These are phyloP conservation scores for Sebastes nivosus DNA, from an alignment of 2,797 vertebrate genomes.

Conservation along the genomic window DNA sequence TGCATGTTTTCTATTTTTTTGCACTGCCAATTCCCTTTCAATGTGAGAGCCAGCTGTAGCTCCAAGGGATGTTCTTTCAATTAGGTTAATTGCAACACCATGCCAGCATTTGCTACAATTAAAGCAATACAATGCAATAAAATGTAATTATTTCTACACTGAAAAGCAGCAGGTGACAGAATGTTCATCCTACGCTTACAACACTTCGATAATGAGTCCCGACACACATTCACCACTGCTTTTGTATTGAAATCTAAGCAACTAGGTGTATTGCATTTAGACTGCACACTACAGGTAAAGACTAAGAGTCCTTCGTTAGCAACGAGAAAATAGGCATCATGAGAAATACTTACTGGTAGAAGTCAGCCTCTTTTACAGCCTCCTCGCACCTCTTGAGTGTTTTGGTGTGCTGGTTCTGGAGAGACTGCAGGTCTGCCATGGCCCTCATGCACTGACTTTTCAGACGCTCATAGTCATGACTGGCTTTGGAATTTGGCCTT, in stretches of 20 bases:
- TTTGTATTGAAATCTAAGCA: neutral
- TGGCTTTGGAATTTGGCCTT: constrained; percentile 94
- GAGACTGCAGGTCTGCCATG: constrained; percentile 95
- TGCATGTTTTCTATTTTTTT: neutral
- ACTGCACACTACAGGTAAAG: neutral
- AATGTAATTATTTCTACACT: constrained; percentile 44
- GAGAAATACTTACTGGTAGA: constrained; percentile 92
- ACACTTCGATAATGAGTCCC: neutral
- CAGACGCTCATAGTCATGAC: constrained; percentile 95
- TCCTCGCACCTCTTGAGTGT: constrained; percentile 97
- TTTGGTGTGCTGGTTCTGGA: constrained; percentile 98
- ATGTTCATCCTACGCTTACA: neutral
- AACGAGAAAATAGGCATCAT: neutral
- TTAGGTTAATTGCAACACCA: constrained; percentile 58
- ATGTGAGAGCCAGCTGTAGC: constrained; percentile 45
- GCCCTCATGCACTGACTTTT: constrained; percentile 97
- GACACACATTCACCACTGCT: neutral
- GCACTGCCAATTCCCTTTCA: constrained; percentile 26
- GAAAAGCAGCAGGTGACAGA: constrained; percentile 45
- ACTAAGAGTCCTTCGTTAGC: neutral
- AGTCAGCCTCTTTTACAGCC: constrained; percentile 97
- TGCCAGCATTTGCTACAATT: constrained; percentile 39
- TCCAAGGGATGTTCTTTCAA: constrained; percentile 59
- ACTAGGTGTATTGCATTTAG: neutral
- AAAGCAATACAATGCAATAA: constrained; percentile 47